Evolutionary conservation across 2,113 vertebrate species (phyloP).

Genomic region (Nicator chloris): DNA sequence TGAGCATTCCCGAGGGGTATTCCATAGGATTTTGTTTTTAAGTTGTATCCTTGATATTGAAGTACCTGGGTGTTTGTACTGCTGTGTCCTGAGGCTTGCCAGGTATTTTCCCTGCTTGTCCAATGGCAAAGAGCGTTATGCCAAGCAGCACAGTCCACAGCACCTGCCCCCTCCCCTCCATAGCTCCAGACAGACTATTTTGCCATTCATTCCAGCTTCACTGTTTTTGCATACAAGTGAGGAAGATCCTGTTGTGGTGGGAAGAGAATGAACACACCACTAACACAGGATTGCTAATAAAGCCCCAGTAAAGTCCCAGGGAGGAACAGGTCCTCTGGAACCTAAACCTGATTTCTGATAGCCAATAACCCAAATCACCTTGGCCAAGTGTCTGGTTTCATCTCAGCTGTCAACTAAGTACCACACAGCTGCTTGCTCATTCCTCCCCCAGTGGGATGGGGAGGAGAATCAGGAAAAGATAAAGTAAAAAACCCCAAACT

Average conservation of each 20-base stretch:
- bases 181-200: not conserved
- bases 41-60: not conserved
- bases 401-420: not conserved
- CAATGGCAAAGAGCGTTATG: not conserved
- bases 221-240: not conserved
- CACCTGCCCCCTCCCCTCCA: not conserved
- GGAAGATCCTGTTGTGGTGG: not conserved
- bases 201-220: not conserved
- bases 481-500: not conserved
- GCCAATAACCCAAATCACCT: not conserved
- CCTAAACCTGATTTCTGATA: not conserved
- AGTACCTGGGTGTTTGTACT: not conserved
- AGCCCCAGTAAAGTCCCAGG: not conserved
- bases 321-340: not conserved
- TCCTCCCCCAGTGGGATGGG: not conserved
- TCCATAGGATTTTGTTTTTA: not conserved
- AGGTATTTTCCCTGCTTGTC: not conserved
- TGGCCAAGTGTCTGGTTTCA: no score
- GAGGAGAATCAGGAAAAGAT: not conserved
- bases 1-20: not conserved
- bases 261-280: not conserved
- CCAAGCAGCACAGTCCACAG: not conserved
- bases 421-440: not conserved
- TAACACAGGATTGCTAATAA: not conserved
- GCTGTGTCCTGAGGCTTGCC: not conserved